Percentiles rank a stretch among this genome's conserved stretches.
Evolutionary conservation across 2,113 vertebrate species (phyloP).

Genomic region (Dromiciops gliroides): DNA sequence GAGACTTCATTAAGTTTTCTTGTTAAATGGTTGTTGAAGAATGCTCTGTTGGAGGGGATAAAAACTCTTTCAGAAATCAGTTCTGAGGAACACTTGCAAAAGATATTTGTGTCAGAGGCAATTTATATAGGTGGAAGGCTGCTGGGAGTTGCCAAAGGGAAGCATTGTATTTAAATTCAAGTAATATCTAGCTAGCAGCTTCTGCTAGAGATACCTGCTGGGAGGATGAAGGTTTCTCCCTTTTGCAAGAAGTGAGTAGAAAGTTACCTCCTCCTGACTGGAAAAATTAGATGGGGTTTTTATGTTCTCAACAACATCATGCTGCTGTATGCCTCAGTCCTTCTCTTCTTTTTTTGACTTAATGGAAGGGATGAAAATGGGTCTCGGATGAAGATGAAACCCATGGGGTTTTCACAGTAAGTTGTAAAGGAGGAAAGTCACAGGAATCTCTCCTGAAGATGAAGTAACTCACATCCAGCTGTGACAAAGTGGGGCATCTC

Average conservation of each 20-base stretch:
- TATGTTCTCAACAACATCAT: background rate
- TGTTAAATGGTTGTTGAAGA: conserved; percentile 1
- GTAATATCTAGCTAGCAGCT: background rate
- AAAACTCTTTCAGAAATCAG: background rate
- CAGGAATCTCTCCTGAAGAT: background rate
- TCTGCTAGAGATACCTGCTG: background rate
- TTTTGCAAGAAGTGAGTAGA: background rate
- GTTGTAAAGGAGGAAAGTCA: background rate
- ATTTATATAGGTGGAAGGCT: background rate
- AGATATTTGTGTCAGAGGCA: conserved; percentile 2
- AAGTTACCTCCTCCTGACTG: conserved; percentile 1
- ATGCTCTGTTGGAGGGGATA: background rate
- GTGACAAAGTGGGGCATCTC: background rate
- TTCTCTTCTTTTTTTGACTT: background rate
- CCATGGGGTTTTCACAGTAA: background rate
- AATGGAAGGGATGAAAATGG: background rate
- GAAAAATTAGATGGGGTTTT: conserved; percentile 1
- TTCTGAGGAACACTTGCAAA: background rate
- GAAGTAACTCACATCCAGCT: background rate
- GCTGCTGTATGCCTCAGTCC: background rate
- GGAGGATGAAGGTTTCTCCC: background rate
- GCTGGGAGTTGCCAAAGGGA: background rate
- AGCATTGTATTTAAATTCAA: conserved; percentile 1
- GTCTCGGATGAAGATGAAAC: background rate
- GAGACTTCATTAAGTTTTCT: background rate